Evolutionary conservation across 2,797 vertebrate genomes (phyloP).

Genomic region (Myotis daubentonii): DNA sequence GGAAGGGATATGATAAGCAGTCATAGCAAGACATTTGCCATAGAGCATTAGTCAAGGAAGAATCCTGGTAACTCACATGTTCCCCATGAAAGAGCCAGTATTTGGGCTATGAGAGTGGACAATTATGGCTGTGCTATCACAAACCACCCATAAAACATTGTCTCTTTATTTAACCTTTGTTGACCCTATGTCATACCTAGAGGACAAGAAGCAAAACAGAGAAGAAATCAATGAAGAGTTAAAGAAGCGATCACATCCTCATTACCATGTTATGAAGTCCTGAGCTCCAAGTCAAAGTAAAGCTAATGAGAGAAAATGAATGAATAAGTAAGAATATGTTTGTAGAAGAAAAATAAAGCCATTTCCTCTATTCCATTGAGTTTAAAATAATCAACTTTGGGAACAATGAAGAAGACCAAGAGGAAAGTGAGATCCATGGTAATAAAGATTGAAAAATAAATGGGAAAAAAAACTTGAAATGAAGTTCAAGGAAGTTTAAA

Average conservation of each 20-base stretch:
- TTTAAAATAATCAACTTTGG: background rate
- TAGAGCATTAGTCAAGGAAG: background rate
- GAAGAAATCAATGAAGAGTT: background rate
- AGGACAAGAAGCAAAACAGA: background rate
- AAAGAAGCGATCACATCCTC: background rate
- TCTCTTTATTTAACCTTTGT: background rate
- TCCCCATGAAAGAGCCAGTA: background rate
- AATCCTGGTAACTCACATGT: background rate
- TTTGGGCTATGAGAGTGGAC: background rate
- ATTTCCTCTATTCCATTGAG: background rate
- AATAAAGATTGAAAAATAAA: background rate
- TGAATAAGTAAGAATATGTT: background rate
- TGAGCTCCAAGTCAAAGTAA: background rate
- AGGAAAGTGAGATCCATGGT: background rate
- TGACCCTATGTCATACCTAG: background rate
- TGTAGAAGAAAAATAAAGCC: background rate
- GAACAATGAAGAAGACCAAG: background rate
- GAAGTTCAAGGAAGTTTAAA: background rate
- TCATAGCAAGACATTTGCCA: background rate
- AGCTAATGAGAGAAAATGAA: background rate
- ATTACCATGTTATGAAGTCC: background rate
- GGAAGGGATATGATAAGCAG: background rate
- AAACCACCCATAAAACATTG: background rate
- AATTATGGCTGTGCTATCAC: background rate
- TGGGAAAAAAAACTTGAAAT: background rate